Percentiles rank a stretch among this genome's conserved stretches.
phyloP scores from a whole-genome alignment of 2,888 invertebrate genomes.

The Dasysyrphus albostriatus region DNA sequence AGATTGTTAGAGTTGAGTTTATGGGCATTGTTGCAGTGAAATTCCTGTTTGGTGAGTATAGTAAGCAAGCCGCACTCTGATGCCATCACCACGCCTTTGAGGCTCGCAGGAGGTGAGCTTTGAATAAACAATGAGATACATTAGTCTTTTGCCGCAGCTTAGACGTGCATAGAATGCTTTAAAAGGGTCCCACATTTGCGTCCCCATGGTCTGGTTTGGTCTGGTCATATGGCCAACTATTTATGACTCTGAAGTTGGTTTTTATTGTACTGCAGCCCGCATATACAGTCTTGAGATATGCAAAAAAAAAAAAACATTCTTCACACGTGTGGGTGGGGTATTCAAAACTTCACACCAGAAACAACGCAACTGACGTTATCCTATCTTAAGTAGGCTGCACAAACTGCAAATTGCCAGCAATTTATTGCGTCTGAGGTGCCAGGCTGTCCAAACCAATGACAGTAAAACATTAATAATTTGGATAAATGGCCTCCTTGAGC shows the following conservation, averaged over 20 bases:
- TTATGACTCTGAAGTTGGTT: slow-evolving; percentile 24
- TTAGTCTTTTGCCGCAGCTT: background rate
- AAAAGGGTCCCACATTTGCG: slow-evolving; percentile 28
- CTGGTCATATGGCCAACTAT: slow-evolving; percentile 2
- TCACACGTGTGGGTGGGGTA: slow-evolving; percentile 52
- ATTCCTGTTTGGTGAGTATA: slow-evolving; percentile 57
- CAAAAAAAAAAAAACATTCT: slow-evolving; percentile 15
- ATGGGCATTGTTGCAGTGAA: slow-evolving; percentile 58
- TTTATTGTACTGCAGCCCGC: background rate
- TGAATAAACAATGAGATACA: slow-evolving; percentile 62
- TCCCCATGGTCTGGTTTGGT: background rate
- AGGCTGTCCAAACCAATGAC: slow-evolving; percentile 41
- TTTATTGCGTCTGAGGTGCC: slow-evolving; percentile 53
- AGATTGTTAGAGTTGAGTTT: slow-evolving; percentile 28
- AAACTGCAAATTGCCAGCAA: slow-evolving; percentile 42
- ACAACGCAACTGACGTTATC: background rate
- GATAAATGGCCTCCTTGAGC: slow-evolving; percentile 28
- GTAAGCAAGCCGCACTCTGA: background rate
- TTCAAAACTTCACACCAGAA: slow-evolving; percentile 30
- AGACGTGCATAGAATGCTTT: slow-evolving; percentile 5
- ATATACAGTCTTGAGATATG: slow-evolving; percentile 21
- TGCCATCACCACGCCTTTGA: slow-evolving; percentile 54
- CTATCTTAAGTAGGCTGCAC: slow-evolving; percentile 51
- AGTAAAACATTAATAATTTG: slow-evolving; percentile 28
- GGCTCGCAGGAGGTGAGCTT: slow-evolving; percentile 43